Percentiles rank a stretch among this genome's conserved stretches.
Conservation (phyloP, 2,888 invertebrate genomes). For the Leucophora obtusa region DNA sequence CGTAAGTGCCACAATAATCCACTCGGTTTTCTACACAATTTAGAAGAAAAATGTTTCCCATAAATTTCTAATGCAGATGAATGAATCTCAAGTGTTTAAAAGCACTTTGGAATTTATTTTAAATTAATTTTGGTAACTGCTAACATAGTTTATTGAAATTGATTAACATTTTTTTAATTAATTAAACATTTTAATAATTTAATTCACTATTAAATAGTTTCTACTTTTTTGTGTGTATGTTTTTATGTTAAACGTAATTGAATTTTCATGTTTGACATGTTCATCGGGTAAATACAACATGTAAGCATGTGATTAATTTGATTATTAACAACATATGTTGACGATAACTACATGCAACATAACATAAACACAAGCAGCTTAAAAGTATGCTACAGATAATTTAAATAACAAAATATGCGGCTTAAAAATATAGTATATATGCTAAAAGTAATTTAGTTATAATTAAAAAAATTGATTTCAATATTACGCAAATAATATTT, state of each 20-base stretch:
- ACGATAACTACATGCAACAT: slow-evolving; percentile 8
- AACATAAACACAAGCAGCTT: slow-evolving; percentile 26
- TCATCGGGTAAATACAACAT: slow-evolving; percentile 5
- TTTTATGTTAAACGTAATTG: slow-evolving; percentile 39
- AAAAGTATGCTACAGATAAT: slow-evolving; percentile 4
- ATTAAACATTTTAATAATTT: background rate
- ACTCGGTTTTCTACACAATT: too few relatives aligned
- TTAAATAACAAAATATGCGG: background rate
- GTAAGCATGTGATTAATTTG: slow-evolving; percentile 28
- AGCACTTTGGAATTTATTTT: too few relatives aligned
- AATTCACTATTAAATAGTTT: slow-evolving; percentile 18
- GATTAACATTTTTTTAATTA: background rate
- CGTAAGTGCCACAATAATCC: too few relatives aligned
- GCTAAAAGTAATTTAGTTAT: too few relatives aligned
- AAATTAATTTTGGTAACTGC: too few relatives aligned
- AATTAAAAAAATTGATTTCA: too few relatives aligned
- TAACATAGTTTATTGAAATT: too few relatives aligned
- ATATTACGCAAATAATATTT: too few relatives aligned
- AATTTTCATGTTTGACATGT: slow-evolving; percentile 50
- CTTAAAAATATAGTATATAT: background rate
- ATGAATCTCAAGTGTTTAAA: too few relatives aligned
- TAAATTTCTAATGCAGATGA: background rate
- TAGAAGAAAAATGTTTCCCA: background rate
- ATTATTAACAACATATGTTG: slow-evolving; percentile 37
- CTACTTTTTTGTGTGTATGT: slow-evolving; percentile 1